Evolutionary conservation across 2,113 vertebrate species (phyloP).

Genomic region (Lepus americanus): DNA sequence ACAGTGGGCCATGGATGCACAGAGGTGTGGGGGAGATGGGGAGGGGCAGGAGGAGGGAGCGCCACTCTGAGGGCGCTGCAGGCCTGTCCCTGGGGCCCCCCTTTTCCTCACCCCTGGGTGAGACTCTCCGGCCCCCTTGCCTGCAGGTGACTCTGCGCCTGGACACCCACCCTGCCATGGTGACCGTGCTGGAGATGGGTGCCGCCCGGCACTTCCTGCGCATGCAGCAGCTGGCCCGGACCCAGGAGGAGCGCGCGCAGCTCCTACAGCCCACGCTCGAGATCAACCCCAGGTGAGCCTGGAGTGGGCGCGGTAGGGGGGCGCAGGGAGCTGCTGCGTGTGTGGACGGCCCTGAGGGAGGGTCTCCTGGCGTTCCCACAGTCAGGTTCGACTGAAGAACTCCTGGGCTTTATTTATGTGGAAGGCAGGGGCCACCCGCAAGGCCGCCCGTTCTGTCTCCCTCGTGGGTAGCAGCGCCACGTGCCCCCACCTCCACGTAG

Average conservation of each 20-base stretch:
- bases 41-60: not conserved
- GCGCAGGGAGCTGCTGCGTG: too few species aligned
- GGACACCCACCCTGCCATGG: conserved; percentile 98
- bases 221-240: conserved; percentile 96
- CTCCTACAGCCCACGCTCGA: conserved; percentile 98
- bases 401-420: too few species aligned
- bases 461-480: too few species aligned
- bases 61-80: not conserved
- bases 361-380: too few species aligned
- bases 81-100: not conserved
- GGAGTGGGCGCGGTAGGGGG: too few species aligned
- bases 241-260: conserved; percentile 94
- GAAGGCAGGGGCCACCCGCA: too few species aligned
- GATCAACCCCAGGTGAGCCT: conserved; percentile 93
- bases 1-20: too few species aligned
- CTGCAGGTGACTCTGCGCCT: conserved; percentile 94
- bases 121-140: not conserved
- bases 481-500: too few species aligned
- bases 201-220: conserved; percentile 97
- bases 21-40: too few species aligned
- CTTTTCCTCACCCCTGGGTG: not conserved
- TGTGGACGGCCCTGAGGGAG: too few species aligned
- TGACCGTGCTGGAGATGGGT: conserved; percentile 99
- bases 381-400: too few species aligned
- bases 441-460: too few species aligned